These are phyloP conservation scores for Arctopsyche grandis DNA, from an alignment of 1,140 invertebrate species.

Conservation along the genomic window DNA sequence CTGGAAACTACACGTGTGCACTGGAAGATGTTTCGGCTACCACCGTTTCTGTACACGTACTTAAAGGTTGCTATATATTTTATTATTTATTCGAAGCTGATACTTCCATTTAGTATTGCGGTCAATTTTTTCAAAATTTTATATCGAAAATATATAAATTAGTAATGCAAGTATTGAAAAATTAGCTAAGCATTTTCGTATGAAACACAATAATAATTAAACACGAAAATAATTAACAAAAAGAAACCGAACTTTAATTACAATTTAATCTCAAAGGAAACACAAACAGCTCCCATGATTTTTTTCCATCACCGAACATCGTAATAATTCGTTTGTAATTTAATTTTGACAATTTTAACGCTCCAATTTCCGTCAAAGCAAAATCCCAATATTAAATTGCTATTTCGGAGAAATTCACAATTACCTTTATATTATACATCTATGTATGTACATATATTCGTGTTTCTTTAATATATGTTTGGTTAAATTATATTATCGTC, in stretches of 20 bases:
- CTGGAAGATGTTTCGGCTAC: conserved; percentile 81
- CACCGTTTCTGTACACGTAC: conserved; percentile 81
- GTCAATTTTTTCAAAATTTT: conserved; percentile 10
- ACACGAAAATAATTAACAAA: not conserved
- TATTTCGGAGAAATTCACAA: not conserved
- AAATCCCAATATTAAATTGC: conserved; percentile 3
- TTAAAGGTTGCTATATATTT: conserved; percentile 73
- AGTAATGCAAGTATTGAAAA: no score
- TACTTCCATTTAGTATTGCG: no score
- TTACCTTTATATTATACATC: not conserved
- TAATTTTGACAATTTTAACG: not conserved
- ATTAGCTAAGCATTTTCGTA: no score
- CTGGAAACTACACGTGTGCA: conserved; percentile 87
- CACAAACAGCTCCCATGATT: not conserved
- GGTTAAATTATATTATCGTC: no score
- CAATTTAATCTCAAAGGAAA: not conserved
- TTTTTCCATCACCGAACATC: not conserved
- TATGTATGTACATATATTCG: no score
- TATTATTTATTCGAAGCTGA: not conserved
- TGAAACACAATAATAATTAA: not conserved
- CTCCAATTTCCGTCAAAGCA: not conserved
- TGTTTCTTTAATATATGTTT: no score
- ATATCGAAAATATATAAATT: no score
- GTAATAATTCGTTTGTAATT: no score
- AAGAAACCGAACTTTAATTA: not conserved